These are phyloP conservation scores for Oreochromis grahami DNA, from an alignment of 2,797 vertebrate genomes.

Conservation along the genomic window DNA sequence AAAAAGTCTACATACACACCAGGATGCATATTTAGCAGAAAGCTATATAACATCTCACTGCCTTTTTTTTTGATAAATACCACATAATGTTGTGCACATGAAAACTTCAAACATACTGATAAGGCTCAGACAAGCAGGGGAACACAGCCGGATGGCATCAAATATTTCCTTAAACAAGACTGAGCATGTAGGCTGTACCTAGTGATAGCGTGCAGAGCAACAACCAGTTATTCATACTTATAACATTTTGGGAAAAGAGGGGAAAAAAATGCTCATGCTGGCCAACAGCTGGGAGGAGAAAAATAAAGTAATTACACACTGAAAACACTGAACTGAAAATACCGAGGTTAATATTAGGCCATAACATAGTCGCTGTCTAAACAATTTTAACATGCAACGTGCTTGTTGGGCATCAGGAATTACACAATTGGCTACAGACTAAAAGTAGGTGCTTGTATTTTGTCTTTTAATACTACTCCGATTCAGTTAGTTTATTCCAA, in stretches of 20 bases:
- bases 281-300: neutral
- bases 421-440: neutral
- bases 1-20: neutral
- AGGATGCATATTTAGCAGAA: neutral
- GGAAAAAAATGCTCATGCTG: neutral
- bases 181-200: conserved; percentile 28
- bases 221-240: conserved; percentile 30
- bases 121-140: neutral
- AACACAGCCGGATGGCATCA: conserved; percentile 1
- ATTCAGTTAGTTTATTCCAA: neutral
- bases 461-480: neutral
- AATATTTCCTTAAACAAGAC: conserved; percentile 58
- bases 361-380: neutral
- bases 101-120: neutral
- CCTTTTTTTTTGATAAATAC: neutral
- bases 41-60: neutral
- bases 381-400: neutral
- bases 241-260: conserved; percentile 6
- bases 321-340: neutral
- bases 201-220: conserved; percentile 44
- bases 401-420: neutral
- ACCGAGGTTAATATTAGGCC: neutral
- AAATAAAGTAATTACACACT: conserved; percentile 2
- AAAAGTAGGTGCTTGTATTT: neutral
- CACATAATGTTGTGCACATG: neutral